Percentiles rank a stretch among this genome's conserved stretches.
These are phyloP conservation scores for Helostoma temminkii DNA, from an alignment of 2,797 vertebrate genomes.

Conservation along the genomic window DNA sequence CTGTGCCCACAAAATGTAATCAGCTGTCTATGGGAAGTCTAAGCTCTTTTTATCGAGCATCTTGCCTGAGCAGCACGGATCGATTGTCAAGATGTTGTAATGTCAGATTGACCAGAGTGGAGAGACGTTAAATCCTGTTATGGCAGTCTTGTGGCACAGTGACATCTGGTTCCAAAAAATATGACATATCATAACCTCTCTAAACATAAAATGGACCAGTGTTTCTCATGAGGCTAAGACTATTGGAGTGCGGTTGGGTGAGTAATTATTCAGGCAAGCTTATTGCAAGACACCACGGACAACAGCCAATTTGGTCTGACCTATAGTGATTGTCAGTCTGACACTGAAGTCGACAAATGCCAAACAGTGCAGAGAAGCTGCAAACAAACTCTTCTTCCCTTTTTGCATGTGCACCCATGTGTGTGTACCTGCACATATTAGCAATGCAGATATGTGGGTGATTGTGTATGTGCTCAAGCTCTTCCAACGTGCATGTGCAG, in stretches of 20 bases:
- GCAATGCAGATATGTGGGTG: background rate
- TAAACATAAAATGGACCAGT: slow-evolving; percentile 16
- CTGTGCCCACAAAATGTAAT: slow-evolving; percentile 60
- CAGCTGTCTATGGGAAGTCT: slow-evolving; percentile 59
- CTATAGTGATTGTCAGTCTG: slow-evolving; percentile 67
- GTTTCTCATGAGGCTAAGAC: slow-evolving; percentile 32
- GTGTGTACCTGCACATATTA: background rate
- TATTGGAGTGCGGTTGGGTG: slow-evolving; percentile 26
- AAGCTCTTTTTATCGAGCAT: slow-evolving; percentile 59
- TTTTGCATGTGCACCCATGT: background rate
- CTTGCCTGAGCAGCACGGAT: slow-evolving; percentile 56
- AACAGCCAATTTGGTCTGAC: slow-evolving; percentile 69
- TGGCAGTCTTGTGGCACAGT: slow-evolving; percentile 16
- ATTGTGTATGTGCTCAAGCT: slow-evolving; percentile 37
- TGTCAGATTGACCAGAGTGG: slow-evolving; percentile 36
- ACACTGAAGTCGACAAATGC: slow-evolving; percentile 67
- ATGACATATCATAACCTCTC: slow-evolving; percentile 30
- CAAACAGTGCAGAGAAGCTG: slow-evolving; percentile 58
- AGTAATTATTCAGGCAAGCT: slow-evolving; percentile 66
- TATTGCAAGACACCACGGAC: slow-evolving; percentile 60
- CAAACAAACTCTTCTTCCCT: slow-evolving; percentile 57
- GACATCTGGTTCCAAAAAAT: slow-evolving; percentile 33
- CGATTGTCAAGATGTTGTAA: slow-evolving; percentile 58
- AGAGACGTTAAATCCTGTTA: slow-evolving; percentile 51
- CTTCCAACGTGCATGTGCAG: slow-evolving; percentile 43